Percentiles rank a stretch among this genome's conserved stretches.
phyloP scores from a whole-genome alignment of 2,113 vertebrate species.

The Bubo blakistoni region DNA sequence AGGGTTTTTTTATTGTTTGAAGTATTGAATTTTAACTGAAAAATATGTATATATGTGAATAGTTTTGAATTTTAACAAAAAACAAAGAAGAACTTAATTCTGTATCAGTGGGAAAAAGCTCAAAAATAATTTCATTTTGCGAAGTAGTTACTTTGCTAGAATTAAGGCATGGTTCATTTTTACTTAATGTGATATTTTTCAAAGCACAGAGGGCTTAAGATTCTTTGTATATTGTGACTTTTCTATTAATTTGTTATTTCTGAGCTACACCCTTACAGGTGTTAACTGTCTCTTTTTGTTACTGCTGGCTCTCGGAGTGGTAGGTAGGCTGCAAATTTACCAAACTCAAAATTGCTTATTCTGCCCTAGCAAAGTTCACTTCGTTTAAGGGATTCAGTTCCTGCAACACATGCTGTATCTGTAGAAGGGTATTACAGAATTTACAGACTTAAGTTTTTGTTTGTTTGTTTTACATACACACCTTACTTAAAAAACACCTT shows the following conservation, averaged over 20 bases:
- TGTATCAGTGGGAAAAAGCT: constrained; percentile 2
- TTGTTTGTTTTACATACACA: not conserved
- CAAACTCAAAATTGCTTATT: not conserved
- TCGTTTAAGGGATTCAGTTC: not conserved
- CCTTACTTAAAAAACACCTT: not conserved
- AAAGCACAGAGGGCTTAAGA: not conserved
- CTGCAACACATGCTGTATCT: not conserved
- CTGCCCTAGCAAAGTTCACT: not conserved
- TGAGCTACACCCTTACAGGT: not conserved
- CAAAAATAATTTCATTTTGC: constrained; percentile 27
- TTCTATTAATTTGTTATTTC: not conserved
- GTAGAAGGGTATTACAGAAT: not conserved
- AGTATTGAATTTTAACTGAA: constrained; percentile 28
- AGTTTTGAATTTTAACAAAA: constrained; percentile 25
- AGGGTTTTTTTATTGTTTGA: constrained; percentile 9
- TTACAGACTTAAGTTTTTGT: not conserved
- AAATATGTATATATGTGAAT: constrained; percentile 62
- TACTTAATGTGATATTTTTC: not conserved
- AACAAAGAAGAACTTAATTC: not conserved
- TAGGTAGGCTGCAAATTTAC: not conserved
- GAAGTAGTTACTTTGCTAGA: not conserved
- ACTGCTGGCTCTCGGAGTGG: not conserved
- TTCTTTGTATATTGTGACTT: not conserved
- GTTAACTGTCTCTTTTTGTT: not conserved
- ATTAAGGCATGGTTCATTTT: not conserved